A percentile compares a stretch with the other conserved stretches of the same genome.
These are phyloP conservation scores for Dinoponera quadriceps DNA, from an alignment of 1,140 invertebrate species.

Conservation along the genomic window DNA sequence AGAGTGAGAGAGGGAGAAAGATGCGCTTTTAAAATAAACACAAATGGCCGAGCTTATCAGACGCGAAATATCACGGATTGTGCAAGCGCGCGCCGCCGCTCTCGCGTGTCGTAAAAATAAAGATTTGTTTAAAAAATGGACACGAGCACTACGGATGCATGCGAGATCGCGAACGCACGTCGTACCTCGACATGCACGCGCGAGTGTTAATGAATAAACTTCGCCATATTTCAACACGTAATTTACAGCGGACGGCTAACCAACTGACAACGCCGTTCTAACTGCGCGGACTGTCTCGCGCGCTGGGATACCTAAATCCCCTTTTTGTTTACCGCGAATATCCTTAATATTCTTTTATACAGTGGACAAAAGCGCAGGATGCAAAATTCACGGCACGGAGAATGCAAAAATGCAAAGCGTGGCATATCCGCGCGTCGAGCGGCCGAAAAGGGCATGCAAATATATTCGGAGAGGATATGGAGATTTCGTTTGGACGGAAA, in stretches of 20 bases:
- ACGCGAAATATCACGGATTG: background rate
- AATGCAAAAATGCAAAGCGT: slow-evolving; percentile 58
- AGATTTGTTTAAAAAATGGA: slow-evolving; percentile 43
- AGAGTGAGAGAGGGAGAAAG: background rate
- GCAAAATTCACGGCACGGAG: slow-evolving; percentile 52
- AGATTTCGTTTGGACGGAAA: slow-evolving; percentile 46
- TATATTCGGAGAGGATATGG: slow-evolving; percentile 58
- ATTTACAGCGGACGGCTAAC: slow-evolving; percentile 65
- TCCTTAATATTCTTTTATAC: slow-evolving; percentile 61
- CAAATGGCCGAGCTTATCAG: background rate
- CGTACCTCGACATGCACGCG: slow-evolving; percentile 13
- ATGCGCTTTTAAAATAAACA: background rate
- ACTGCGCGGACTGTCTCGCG: slow-evolving; percentile 56
- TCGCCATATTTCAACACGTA: slow-evolving; percentile 58
- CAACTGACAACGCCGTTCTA: slow-evolving; percentile 65
- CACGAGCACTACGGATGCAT: slow-evolving; percentile 1
- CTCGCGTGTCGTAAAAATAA: slow-evolving; percentile 2
- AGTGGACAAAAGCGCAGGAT: slow-evolving; percentile 49
- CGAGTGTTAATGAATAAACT: slow-evolving; percentile 63
- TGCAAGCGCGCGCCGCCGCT: background rate
- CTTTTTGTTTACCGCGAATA: slow-evolving; percentile 63
- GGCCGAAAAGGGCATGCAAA: slow-evolving; percentile 51
- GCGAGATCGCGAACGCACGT: slow-evolving; percentile 24
- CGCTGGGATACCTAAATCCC: slow-evolving; percentile 48
- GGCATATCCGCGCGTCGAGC: slow-evolving; percentile 19